Evolutionary conservation across 2,797 vertebrate species (phyloP).

Genomic region (Brachyalestes nurse): DNA sequence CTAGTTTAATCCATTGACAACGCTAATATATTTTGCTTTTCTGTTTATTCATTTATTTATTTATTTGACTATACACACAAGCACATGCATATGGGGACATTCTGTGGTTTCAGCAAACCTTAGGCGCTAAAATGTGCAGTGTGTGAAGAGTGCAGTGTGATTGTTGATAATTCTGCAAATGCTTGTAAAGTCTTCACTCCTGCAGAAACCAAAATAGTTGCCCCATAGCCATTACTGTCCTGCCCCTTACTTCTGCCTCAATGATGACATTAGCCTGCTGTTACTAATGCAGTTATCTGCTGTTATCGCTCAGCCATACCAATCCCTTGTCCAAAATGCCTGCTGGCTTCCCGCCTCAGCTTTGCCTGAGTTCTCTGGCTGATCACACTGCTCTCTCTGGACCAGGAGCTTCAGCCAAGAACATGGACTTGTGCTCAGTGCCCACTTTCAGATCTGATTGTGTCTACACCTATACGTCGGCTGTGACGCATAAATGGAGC

Average conservation of each 20-base stretch:
- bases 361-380: conserved; percentile 52
- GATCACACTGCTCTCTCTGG: conserved; percentile 68
- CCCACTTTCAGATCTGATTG: conserved; percentile 49
- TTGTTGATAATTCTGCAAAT: conserved; percentile 11
- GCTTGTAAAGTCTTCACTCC: conserved; percentile 3
- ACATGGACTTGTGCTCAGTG: conserved; percentile 55
- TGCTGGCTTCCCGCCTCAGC: conserved; percentile 35
- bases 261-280: conserved; percentile 45
- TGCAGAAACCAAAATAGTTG: conserved; percentile 26
- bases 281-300: conserved; percentile 36
- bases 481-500: conserved; percentile 3
- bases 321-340: conserved; percentile 41
- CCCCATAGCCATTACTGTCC: conserved; percentile 34
- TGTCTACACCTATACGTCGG: conserved; percentile 44
- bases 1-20: too few species aligned
- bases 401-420: conserved; percentile 63
- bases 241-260: conserved; percentile 33
- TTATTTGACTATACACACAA: neutral
- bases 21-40: too few species aligned
- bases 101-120: neutral
- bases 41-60: too few species aligned
- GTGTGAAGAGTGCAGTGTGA: neutral
- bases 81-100: neutral
- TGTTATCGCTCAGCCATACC: conserved; percentile 40
- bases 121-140: neutral